Evolutionary conservation across 2,113 vertebrate genomes (phyloP).

Genomic region (Hydropotes inermis): DNA sequence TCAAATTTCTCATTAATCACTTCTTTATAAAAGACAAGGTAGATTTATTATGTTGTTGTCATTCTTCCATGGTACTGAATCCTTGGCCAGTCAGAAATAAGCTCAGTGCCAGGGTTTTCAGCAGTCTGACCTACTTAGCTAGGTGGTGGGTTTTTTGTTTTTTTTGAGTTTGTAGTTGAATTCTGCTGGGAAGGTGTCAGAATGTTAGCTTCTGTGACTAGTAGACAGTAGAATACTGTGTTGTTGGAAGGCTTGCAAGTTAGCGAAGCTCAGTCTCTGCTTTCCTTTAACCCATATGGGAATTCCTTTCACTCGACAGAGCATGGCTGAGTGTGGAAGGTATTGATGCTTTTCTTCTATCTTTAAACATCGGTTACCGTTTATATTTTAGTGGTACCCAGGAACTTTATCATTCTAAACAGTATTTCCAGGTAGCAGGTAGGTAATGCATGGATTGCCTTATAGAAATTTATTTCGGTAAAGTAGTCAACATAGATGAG

Average conservation of each 20-base stretch:
- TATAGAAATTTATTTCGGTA: neutral
- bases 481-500: neutral
- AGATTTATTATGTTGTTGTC: constrained; percentile 43
- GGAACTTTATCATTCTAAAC: neutral
- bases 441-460: neutral
- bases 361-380: neutral
- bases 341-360: neutral
- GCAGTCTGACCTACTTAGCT: constrained; percentile 65
- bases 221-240: neutral
- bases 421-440: neutral
- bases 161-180: neutral
- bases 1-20: constrained; percentile 34
- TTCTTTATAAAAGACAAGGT: constrained; percentile 43
- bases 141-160: neutral
- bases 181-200: constrained; percentile 16
- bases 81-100: constrained; percentile 44
- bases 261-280: neutral
- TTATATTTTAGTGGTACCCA: neutral
- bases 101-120: constrained; percentile 16
- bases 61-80: constrained; percentile 24
- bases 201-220: neutral
- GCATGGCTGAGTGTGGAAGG: neutral
- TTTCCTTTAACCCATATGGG: neutral
- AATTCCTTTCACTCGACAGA: neutral
- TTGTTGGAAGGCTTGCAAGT: neutral